Evolutionary conservation across 1,140 invertebrate genomes (phyloP).

Genomic region (Babylonia areolata): DNA sequence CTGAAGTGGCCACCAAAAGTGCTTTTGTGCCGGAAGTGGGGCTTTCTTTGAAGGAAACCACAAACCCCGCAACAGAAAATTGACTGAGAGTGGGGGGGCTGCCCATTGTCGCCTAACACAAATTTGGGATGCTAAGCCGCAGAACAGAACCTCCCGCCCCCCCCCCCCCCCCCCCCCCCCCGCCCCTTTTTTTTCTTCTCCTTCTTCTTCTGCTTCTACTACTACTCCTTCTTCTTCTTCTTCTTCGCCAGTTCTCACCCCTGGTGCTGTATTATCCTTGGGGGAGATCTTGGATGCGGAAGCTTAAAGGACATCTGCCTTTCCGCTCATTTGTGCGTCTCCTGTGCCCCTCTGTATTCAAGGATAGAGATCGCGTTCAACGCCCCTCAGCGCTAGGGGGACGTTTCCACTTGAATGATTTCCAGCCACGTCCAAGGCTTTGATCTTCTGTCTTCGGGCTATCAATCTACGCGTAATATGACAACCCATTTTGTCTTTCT

Average conservation of each 20-base stretch:
- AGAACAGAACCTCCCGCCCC: background rate
- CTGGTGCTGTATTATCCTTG: constrained; percentile 6
- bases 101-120: background rate
- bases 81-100: background rate
- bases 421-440: no score
- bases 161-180: background rate
- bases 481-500: background rate
- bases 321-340: background rate
- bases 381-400: no score
- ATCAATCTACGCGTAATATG: background rate
- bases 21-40: constrained; percentile 13
- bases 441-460: background rate
- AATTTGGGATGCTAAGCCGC: background rate
- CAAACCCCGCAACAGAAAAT: constrained; percentile 14
- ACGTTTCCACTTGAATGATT: no score
- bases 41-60: constrained; percentile 17
- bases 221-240: no score
- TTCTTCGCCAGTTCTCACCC: background rate
- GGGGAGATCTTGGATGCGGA: background rate
- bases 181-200: background rate
- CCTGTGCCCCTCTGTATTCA: background rate
- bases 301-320: constrained; percentile 4
- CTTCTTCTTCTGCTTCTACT: no score
- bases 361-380: no score
- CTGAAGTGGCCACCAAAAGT: constrained; percentile 19